phyloP scores from a whole-genome alignment of 2,797 vertebrate genomes.

The Leptoclinus maculatus region DNA sequence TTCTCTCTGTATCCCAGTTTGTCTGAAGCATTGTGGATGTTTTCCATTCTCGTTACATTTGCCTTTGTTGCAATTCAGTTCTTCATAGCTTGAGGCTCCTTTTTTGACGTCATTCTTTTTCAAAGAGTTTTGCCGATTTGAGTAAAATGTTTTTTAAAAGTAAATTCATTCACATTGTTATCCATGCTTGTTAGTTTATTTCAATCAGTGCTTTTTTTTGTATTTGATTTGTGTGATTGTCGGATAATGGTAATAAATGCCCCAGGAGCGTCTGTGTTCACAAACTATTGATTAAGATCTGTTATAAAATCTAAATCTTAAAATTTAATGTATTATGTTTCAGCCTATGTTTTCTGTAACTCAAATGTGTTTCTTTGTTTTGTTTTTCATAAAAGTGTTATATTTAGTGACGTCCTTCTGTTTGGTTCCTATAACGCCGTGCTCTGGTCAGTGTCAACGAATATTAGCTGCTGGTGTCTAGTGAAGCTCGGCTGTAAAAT shows the following conservation, averaged over 20 bases:
- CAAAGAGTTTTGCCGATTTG: constrained; percentile 30
- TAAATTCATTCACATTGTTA: constrained; percentile 32
- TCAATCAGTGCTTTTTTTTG: constrained; percentile 10
- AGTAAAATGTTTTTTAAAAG: constrained; percentile 63
- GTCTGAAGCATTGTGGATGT: constrained; percentile 5
- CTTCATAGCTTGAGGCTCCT: constrained; percentile 34
- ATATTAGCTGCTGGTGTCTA: neutral
- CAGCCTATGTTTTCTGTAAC: constrained; percentile 25
- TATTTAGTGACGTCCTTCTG: constrained; percentile 8
- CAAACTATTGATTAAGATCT: constrained; percentile 23
- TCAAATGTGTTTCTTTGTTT: neutral
- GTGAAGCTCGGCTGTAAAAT: constrained; percentile 27
- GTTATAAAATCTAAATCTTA: constrained; percentile 53
- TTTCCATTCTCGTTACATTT: constrained; percentile 19
- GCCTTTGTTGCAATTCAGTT: constrained; percentile 33
- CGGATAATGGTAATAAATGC: constrained; percentile 42
- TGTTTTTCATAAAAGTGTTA: constrained; percentile 33
- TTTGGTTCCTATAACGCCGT: constrained; percentile 22
- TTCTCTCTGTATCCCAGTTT: constrained; percentile 23
- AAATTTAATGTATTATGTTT: constrained; percentile 18
- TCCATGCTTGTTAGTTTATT: constrained; percentile 25
- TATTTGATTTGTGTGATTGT: constrained; percentile 39
- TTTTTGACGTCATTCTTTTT: constrained; percentile 24
- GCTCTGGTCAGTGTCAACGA: neutral
- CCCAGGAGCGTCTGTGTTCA: constrained; percentile 52